Evolutionary conservation across 2,113 vertebrate species (phyloP).

Genomic region (Pseudolaguvia tuberculata): DNA sequence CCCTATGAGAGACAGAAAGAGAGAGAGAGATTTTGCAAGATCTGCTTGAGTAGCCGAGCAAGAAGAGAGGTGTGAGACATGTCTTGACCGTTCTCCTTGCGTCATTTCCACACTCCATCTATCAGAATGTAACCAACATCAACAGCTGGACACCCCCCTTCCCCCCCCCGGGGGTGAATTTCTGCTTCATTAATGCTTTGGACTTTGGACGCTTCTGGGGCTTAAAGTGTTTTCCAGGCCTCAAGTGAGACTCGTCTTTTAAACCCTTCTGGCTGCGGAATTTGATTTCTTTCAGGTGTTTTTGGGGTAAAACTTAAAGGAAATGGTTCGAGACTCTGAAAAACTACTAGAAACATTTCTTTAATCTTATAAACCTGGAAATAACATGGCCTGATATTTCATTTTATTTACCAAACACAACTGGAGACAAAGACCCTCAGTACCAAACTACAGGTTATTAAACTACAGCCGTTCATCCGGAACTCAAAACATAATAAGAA

Average conservation of each 20-base stretch:
- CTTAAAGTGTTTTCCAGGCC: conserved; percentile 30
- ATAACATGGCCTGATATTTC: background rate
- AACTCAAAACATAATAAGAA: conserved; percentile 15
- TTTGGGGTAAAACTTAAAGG: conserved; percentile 25
- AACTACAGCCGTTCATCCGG: conserved; percentile 25
- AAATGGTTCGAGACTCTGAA: conserved; percentile 21
- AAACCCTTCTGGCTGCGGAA: conserved; percentile 30
- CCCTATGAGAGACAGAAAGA: too few relatives aligned
- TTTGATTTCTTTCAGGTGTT: conserved; percentile 42
- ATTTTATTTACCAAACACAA: conserved; percentile 21
- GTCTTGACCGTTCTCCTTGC: conserved; percentile 39
- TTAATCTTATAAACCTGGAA: conserved; percentile 23
- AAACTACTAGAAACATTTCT: conserved; percentile 22
- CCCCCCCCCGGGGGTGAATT: conserved; percentile 33
- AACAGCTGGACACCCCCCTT: conserved; percentile 46
- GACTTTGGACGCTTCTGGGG: conserved; percentile 37
- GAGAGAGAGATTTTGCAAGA: too few relatives aligned
- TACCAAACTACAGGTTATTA: conserved; percentile 21
- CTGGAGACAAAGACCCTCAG: background rate
- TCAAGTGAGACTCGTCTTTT: conserved; percentile 26
- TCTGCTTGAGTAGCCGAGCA: conserved; percentile 42
- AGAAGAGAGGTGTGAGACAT: conserved; percentile 17
- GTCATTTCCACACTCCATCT: conserved; percentile 46
- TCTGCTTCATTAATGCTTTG: conserved; percentile 48
- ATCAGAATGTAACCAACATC: conserved; percentile 45